Base-by-base conservation (phyloP, 1,140 invertebrate species). In the Globodera rostochiensis region DNA sequence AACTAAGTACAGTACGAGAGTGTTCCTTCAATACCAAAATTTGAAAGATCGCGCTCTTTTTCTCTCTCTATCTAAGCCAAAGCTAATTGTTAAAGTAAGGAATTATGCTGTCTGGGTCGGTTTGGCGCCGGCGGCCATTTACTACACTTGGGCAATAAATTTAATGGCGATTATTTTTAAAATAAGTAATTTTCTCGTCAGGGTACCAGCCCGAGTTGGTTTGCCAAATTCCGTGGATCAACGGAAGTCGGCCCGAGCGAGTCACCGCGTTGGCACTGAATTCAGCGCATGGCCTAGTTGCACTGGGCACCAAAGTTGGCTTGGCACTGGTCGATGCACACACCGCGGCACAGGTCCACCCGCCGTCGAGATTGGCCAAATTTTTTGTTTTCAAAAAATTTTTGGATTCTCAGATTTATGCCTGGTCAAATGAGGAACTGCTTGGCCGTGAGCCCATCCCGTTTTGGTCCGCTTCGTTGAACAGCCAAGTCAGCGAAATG, bases 131-230 rank as follows among this genome's bases (percentile, higher is more conserved):
- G n/a, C n/a, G n/a, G n/a, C n/a, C n/a, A n/a, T n/a, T n/a, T n/a
- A 25, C 25, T 25, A 25, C 25, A 25, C 25, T 25, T 25, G 25
- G 25, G 25, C 25, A 25, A 25, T 25, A 25, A 25, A 25, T 25
- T 25, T 25, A 25, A 25, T 25, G 25, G 25, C 25, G n/a, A n/a
- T n/a, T n/a, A 80, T 79, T 79, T 47, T 6, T n/a, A 50, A 9
- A 80, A 4, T 50, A 45, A 11, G 67, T 6, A 11, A 46, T 7
- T 67, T 80, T 80, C 79, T 46, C 6, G 6, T 21, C 57, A 80
- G 76, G 90, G 81, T 98, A 97, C 92, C 96, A 98, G 92, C 94
- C 96, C 8, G 94, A 96, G 86, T 91, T 99, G 73, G 94, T 98
- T 84, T 98, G 96, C 91, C 91, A 98, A 83, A 94, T 95, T 73